Evolutionary conservation across 2,888 invertebrate genomes (phyloP).

Genomic region (Sinopyrophorus schimmeli): DNA sequence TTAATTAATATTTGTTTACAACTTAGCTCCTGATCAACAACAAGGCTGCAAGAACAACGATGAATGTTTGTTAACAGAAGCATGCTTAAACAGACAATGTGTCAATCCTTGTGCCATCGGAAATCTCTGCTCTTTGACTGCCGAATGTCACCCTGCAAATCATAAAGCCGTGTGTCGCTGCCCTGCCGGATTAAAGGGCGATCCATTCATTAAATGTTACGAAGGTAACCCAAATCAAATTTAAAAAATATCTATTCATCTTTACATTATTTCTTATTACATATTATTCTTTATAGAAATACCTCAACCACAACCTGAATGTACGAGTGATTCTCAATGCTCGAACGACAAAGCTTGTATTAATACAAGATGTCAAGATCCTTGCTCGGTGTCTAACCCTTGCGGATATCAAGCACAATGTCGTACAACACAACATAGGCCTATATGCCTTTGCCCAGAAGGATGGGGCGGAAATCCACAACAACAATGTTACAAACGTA

Average conservation of each 20-base stretch:
- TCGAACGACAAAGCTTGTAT: conserved; percentile 78
- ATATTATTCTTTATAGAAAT: no score
- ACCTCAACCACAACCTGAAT: conserved; percentile 64
- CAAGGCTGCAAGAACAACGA: conserved; percentile 71
- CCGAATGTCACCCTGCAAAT: conserved; percentile 73
- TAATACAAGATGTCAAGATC: conserved; percentile 77
- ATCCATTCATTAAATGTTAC: conserved; percentile 80
- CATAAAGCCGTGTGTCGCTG: conserved; percentile 81
- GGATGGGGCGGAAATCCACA: conserved; percentile 90
- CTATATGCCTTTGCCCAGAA: conserved; percentile 80
- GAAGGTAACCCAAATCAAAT: conserved; percentile 47
- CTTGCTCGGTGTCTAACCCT: conserved; percentile 74
- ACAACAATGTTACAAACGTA: conserved; percentile 83
- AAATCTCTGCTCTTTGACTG: conserved; percentile 76
- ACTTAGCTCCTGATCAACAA: conserved; percentile 53
- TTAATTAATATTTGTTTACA: no score
- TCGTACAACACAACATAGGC: conserved; percentile 74
- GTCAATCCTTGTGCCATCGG: conserved; percentile 73
- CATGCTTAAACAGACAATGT: conserved; percentile 73
- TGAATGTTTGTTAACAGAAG: conserved; percentile 73
- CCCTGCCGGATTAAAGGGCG: conserved; percentile 71
- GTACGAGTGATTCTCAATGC: conserved; percentile 75
- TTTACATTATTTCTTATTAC: no score
- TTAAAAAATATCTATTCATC: background rate
- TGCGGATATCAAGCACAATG: conserved; percentile 84